These are phyloP conservation scores for Natrix natrix DNA, from an alignment of 2,797 vertebrate genomes.

Conservation along the genomic window DNA sequence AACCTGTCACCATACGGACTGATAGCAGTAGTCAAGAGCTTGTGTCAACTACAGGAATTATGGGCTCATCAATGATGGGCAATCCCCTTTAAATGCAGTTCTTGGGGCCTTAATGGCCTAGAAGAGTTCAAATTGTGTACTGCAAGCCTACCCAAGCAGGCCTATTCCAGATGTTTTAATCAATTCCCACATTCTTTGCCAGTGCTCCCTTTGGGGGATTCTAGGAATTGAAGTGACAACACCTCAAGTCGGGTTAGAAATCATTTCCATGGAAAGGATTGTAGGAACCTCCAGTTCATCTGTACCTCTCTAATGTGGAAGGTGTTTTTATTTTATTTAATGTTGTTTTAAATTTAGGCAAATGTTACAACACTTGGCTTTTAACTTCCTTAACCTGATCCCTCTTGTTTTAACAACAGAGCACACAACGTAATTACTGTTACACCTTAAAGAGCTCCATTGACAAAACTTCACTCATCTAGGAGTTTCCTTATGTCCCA, in stretches of 20 bases:
- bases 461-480: not conserved
- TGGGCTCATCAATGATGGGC: not conserved
- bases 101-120: not conserved
- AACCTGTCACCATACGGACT: not conserved
- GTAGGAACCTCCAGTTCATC: accelerated
- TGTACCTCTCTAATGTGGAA: not conserved
- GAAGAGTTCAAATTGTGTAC: not conserved
- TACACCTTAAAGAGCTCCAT: constrained; percentile 37
- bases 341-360: no score
- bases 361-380: no score
- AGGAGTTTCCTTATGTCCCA: not conserved
- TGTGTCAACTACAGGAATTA: not conserved
- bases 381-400: not conserved
- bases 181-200: not conserved
- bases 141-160: not conserved
- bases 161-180: not conserved
- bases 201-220: not conserved
- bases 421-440: constrained; percentile 56
- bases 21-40: not conserved
- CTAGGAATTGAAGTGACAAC: not conserved
- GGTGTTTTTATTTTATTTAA: not conserved
- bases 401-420: not conserved
- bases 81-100: not conserved
- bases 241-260: not conserved
- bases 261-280: not conserved